Percentiles rank a stretch among this genome's conserved stretches.
phyloP scores from a whole-genome alignment of 2,113 vertebrate species.

The Lamprotornis superbus region DNA sequence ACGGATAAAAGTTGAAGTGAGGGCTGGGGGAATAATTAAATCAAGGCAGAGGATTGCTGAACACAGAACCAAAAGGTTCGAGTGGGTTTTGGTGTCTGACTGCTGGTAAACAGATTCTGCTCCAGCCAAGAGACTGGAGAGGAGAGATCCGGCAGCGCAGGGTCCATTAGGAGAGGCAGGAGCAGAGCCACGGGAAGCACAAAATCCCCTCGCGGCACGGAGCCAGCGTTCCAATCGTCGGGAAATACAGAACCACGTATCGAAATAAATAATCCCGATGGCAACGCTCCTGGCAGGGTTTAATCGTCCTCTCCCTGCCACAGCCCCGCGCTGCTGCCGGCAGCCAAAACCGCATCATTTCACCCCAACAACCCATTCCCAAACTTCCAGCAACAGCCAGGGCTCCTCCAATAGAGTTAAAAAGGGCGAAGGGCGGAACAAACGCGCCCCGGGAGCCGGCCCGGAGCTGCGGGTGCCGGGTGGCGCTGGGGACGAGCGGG shows the following conservation, averaged over 20 bases:
- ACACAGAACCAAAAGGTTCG: not conserved
- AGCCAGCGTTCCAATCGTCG: not conserved
- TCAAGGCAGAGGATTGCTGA: not conserved
- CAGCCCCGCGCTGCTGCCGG: not conserved
- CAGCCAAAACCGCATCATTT: not conserved
- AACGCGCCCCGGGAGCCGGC: not conserved
- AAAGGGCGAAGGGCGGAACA: not conserved
- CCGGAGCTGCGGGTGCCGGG: not conserved
- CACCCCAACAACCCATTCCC: not conserved
- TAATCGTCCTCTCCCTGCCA: not conserved
- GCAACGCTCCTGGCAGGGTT: not conserved
- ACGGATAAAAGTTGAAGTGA: not conserved
- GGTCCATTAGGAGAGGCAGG: not conserved
- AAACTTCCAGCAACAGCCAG: slow-evolving; percentile 43
- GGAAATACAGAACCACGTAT: fast-evolving
- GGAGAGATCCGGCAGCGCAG: not conserved
- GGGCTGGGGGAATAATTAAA: not conserved
- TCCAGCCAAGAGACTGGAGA: not conserved
- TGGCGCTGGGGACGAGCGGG: not conserved
- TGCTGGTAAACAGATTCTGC: slow-evolving; percentile 28
- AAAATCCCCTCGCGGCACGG: not conserved
- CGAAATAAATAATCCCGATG: fast-evolving
- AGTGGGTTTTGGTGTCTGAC: not conserved
- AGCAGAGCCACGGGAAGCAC: not conserved
- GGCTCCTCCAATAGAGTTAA: not conserved